phyloP scores from a whole-genome alignment of 2,888 invertebrate species.

The Drosophila vallismaia region DNA sequence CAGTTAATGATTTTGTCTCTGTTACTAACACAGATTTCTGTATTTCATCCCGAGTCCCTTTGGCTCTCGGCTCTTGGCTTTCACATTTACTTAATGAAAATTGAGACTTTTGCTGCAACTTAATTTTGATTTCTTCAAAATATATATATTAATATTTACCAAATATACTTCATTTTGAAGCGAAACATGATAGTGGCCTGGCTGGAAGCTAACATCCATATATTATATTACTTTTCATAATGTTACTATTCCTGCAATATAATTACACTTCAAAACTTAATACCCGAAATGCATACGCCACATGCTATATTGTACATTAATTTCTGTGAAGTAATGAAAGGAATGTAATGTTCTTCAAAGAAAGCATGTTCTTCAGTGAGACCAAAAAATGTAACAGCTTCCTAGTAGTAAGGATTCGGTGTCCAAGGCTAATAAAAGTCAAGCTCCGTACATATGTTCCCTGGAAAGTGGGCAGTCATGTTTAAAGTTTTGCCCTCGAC shows the following conservation, averaged over 20 bases:
- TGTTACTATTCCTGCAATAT: neutral
- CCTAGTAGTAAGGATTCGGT: neutral
- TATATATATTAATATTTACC: neutral
- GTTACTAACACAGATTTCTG: neutral
- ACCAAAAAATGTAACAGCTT: neutral
- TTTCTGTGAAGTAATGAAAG: too few relatives aligned
- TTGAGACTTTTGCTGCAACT: neutral
- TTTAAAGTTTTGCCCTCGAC: slow-evolving; percentile 50
- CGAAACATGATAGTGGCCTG: neutral
- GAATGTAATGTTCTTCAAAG: too few relatives aligned
- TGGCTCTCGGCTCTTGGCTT: neutral
- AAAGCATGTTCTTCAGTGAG: too few relatives aligned
- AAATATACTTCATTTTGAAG: neutral
- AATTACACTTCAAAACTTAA: too few relatives aligned
- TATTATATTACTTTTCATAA: neutral
- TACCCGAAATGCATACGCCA: too few relatives aligned
- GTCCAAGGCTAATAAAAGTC: slow-evolving; percentile 32
- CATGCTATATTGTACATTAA: too few relatives aligned
- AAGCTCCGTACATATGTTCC: slow-evolving; percentile 19
- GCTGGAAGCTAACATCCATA: neutral
- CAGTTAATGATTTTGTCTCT: neutral
- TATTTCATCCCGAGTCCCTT: neutral
- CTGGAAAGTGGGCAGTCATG: slow-evolving; percentile 24
- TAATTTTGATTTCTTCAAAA: neutral
- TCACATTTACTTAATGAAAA: slow-evolving; percentile 2